Base-by-base conservation (phyloP, 2,113 vertebrate species). In the Oenanthe oenanthe region DNA sequence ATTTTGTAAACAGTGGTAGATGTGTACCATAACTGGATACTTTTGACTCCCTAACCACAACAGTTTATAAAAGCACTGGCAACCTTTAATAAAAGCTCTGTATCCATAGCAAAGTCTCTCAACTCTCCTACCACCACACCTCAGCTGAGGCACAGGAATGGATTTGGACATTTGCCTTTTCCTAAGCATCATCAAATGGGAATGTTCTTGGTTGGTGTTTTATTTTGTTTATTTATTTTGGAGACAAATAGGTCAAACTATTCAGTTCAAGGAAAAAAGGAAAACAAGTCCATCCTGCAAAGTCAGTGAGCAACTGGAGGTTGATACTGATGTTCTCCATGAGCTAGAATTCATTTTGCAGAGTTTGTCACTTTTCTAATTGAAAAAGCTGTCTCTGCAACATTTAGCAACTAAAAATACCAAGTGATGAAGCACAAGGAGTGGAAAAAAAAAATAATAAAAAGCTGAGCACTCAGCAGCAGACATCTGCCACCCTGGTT, bases 381-480 rank as follows among this genome's bases (percentile, higher is more conserved):
- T 93, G 87, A 94, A 97, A 96, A 94, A 88, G 92, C 81, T 94
- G 78, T 81, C 92, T 96, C 85, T 83, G 92, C 93, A 94, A 82
- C 78, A 77, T 96, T 96, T 77, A 89, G 70, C 68, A 93, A 78
- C 96, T 95, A 94, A 97, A 97, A 97, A 96, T 95, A 94, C 20
- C 12, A 0, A 95, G 65, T 34, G 77, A 91, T 36, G 68, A 93
- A 92, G 67, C 48, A 85, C 78, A 80, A 45, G 72, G n/a, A 81
- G 4, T 6, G 13, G 7, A 0, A 10, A 66, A 85, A 77, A 72
- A 78, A 20, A 75, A 65, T 11, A 40, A 63, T 51, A 40, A 56
- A 92, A 76, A 91, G 15, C 51, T 40, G 51, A 85, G 50, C 29
- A 76, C 40, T 96, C 53, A 73, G 74, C 62, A 89, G 77, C 76